phyloP scores from a whole-genome alignment of 1,140 invertebrate genomes.

The Galleria mellonella region DNA sequence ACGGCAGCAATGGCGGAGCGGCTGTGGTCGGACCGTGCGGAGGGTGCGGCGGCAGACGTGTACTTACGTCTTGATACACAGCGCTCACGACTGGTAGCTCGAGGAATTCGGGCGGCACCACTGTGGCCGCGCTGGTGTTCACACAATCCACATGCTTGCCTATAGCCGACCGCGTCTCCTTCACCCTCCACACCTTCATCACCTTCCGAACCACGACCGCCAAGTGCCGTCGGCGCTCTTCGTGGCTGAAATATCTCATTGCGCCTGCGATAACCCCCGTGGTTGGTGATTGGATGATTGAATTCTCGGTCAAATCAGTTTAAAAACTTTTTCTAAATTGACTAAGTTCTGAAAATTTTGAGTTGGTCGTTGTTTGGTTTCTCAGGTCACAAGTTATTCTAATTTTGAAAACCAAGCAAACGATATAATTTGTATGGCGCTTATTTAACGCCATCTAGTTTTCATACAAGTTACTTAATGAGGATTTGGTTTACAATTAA shows the following conservation, averaged over 20 bases:
- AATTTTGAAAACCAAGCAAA: no score
- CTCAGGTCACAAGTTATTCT: no score
- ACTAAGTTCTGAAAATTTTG: no score
- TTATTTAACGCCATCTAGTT: no score
- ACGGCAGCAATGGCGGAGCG: constrained; percentile 83
- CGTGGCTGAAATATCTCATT: background rate
- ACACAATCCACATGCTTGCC: constrained; percentile 83
- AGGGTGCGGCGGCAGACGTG: constrained; percentile 69
- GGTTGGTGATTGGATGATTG: no score
- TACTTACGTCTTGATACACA: constrained; percentile 81
- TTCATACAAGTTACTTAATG: no score
- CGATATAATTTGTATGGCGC: no score
- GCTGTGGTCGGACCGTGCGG: constrained; percentile 62
- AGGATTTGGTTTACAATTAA: no score
- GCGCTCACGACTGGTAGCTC: constrained; percentile 76
- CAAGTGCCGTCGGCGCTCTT: background rate
- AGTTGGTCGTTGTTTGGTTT: no score
- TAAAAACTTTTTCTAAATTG: no score
- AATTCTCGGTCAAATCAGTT: no score
- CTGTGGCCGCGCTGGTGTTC: constrained; percentile 85
- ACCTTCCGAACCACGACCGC: background rate
- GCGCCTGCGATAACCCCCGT: no score
- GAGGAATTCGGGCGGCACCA: constrained; percentile 80
- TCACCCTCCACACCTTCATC: background rate
- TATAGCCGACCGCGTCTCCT: constrained; percentile 41